Percentiles rank a stretch among this genome's conserved stretches.
These are phyloP conservation scores for Cebidichthys violaceus DNA, from an alignment of 2,113 vertebrate genomes.

Conservation along the genomic window DNA sequence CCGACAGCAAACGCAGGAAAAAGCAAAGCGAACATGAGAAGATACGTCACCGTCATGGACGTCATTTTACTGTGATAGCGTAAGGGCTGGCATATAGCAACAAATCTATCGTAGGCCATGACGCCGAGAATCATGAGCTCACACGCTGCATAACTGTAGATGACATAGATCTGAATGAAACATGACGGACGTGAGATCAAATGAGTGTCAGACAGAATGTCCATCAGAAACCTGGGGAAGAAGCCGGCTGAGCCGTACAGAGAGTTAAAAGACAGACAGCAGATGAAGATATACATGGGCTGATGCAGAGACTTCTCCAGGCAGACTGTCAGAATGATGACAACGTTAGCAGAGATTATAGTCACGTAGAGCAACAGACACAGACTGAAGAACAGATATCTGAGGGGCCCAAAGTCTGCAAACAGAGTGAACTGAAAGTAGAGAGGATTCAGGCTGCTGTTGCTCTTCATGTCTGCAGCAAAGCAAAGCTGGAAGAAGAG, in stretches of 20 bases:
- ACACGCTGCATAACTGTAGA: slow-evolving; percentile 12
- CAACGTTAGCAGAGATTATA: slow-evolving; percentile 33
- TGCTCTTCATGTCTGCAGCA: slow-evolving; percentile 31
- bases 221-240: slow-evolving; percentile 50
- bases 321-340: slow-evolving; percentile 26
- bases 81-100: slow-evolving; percentile 31
- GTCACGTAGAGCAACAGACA: slow-evolving; percentile 36
- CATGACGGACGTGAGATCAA: slow-evolving; percentile 20
- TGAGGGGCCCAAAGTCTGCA: background rate
- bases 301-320: slow-evolving; percentile 46
- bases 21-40: background rate
- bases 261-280: slow-evolving; percentile 48
- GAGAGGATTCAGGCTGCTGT: background rate
- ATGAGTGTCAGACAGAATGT: slow-evolving; percentile 48
- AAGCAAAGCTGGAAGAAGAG: background rate
- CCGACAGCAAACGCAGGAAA: background rate
- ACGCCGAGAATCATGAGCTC: slow-evolving; percentile 14
- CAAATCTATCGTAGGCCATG: slow-evolving; percentile 53
- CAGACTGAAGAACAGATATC: slow-evolving; percentile 38
- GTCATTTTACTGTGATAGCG: background rate
- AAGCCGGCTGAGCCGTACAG: slow-evolving; percentile 48
- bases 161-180: slow-evolving; percentile 34
- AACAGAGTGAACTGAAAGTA: slow-evolving; percentile 45
- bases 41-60: background rate
- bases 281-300: slow-evolving; percentile 59